Conservation (phyloP, 53 echinoderm and acorn worm genomes). For the Echinarachnius parma region DNA sequence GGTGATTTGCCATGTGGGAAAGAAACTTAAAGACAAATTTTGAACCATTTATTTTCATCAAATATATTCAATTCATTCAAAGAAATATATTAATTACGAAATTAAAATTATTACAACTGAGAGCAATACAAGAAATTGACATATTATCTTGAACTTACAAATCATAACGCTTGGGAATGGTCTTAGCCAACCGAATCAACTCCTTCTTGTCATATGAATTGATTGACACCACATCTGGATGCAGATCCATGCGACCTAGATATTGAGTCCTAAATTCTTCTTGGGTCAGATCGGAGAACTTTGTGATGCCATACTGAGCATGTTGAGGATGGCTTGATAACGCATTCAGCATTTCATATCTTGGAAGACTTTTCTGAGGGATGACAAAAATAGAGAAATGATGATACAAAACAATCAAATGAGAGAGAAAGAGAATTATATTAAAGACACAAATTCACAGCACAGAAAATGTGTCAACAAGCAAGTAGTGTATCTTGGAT, state of each 20-base stretch:
- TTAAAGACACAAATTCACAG: background rate
- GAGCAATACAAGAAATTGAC: background rate
- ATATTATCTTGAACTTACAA: conserved; percentile 16
- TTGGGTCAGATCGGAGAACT: conserved; percentile 79
- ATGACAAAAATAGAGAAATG: background rate
- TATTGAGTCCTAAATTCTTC: conserved; percentile 68
- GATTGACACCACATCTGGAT: too few relatives aligned
- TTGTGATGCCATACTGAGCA: conserved; percentile 83
- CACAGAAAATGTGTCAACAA: background rate
- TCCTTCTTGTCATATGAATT: too few relatives aligned
- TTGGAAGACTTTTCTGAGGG: conserved; percentile 69
- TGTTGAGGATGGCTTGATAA: conserved; percentile 44
- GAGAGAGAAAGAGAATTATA: too few relatives aligned
- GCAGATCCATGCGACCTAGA: conserved; percentile 35
- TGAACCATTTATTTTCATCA: too few relatives aligned
- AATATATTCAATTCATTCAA: background rate
- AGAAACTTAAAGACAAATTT: too few relatives aligned
- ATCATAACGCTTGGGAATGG: conserved; percentile 39
- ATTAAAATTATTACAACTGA: background rate
- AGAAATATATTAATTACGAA: background rate
- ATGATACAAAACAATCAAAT: too few relatives aligned
- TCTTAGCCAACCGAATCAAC: background rate
- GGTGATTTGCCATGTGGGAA: too few relatives aligned
- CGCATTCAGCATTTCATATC: conserved; percentile 57
- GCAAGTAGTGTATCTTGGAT: background rate